Evolutionary conservation across 2,888 invertebrate species (phyloP).

Genomic region (Autographa pulchrina): DNA sequence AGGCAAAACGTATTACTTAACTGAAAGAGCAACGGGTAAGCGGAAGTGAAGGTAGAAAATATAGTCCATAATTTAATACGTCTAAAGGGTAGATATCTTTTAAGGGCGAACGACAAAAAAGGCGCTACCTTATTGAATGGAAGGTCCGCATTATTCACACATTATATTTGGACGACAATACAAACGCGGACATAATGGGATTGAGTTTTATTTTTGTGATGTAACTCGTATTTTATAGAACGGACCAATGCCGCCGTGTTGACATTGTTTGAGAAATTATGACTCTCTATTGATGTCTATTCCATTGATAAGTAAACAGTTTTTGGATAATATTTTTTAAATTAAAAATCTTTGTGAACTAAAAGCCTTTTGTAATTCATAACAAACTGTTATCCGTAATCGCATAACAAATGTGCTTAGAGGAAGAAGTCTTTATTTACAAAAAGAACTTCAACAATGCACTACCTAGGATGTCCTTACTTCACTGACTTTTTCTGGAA

Average conservation of each 20-base stretch:
- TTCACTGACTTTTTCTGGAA: slow-evolving; percentile 37
- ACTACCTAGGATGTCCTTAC: not conserved
- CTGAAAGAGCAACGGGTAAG: slow-evolving; percentile 66
- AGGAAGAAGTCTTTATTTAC: not conserved
- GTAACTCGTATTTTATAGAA: slow-evolving; percentile 48
- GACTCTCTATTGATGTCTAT: slow-evolving; percentile 16
- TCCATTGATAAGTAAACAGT: slow-evolving; percentile 22
- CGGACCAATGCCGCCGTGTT: slow-evolving; percentile 21
- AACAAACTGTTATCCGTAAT: no score
- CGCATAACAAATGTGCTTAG: no score
- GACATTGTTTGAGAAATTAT: slow-evolving; percentile 34
- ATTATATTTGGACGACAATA: slow-evolving; percentile 79
- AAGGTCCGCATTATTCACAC: slow-evolving; percentile 77
- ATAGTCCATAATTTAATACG: slow-evolving; percentile 83
- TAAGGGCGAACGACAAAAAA: slow-evolving; percentile 76
- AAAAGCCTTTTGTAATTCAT: no score
- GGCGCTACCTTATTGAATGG: slow-evolving; percentile 80
- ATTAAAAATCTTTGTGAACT: not conserved
- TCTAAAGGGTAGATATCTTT: slow-evolving; percentile 82
- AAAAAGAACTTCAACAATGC: slow-evolving; percentile 12
- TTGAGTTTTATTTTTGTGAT: slow-evolving; percentile 60
- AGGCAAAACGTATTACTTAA: slow-evolving; percentile 74
- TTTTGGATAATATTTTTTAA: not conserved
- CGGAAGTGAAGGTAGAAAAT: slow-evolving; percentile 76
- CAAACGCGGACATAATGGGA: slow-evolving; percentile 63